These are phyloP conservation scores for Rhinichthys klamathensis DNA, from an alignment of 2,113 vertebrate genomes.

Conservation along the genomic window DNA sequence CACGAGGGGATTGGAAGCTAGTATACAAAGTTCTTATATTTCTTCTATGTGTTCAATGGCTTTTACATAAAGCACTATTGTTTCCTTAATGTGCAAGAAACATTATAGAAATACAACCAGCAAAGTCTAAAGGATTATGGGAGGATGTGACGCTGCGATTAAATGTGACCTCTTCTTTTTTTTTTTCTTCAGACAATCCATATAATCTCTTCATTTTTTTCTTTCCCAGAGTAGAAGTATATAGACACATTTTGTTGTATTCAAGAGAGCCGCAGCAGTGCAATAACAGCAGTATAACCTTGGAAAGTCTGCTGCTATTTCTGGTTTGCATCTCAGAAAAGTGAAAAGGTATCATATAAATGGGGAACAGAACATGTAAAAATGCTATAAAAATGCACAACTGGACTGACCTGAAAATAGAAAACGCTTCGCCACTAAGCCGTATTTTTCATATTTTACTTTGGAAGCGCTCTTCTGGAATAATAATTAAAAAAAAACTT, in stretches of 20 bases:
- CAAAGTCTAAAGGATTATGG: constrained; percentile 1
- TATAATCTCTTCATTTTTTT: not conserved
- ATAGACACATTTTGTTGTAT: not conserved
- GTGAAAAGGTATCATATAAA: not conserved
- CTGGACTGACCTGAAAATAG: not conserved
- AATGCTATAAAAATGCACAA: constrained; percentile 17
- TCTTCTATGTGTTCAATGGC: not conserved
- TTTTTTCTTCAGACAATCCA: not conserved
- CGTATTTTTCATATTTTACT: constrained; percentile 12
- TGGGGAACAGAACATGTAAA: constrained; percentile 1
- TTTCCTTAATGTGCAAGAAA: not conserved
- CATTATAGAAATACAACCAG: not conserved
- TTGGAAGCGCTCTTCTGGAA: not conserved
- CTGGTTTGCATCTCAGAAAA: not conserved
- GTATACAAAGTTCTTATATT: not conserved
- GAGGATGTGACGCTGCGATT: not conserved
- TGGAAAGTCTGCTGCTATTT: not conserved
- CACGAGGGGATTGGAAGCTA: not conserved
- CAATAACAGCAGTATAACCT: constrained; percentile 1
- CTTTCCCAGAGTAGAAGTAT: not conserved
- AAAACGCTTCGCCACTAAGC: not conserved
- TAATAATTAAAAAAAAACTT: not conserved
- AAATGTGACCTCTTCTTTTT: not conserved
- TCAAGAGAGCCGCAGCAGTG: not conserved
- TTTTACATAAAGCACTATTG: not conserved